phyloP scores from a whole-genome alignment of 2,113 vertebrate species.

The Paradoxurus hermaphroditus region DNA sequence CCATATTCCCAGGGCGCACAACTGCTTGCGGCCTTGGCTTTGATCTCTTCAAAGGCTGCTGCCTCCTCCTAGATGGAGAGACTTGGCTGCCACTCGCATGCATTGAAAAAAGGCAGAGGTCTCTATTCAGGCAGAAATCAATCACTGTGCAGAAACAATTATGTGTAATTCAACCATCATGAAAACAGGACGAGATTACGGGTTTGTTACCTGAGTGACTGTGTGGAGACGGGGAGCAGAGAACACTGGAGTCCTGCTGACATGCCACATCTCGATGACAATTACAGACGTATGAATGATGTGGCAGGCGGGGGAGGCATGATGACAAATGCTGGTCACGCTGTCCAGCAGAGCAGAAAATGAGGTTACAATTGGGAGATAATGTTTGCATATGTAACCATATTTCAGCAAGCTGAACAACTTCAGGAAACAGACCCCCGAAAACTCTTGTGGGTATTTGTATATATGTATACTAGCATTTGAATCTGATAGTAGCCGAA shows the following conservation, averaged over 20 bases:
- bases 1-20: slow-evolving; percentile 99
- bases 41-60: slow-evolving; percentile 99
- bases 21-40: slow-evolving; percentile 99
- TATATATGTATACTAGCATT: neutral
- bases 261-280: slow-evolving; percentile 87
- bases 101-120: slow-evolving; percentile 93
- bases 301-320: slow-evolving; percentile 81
- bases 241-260: slow-evolving; percentile 89
- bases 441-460: slow-evolving; percentile 60
- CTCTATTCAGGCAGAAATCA: slow-evolving; percentile 98
- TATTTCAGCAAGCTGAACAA: slow-evolving; percentile 90
- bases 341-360: slow-evolving; percentile 99
- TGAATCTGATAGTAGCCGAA: neutral
- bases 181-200: slow-evolving; percentile 95
- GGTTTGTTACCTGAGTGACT: slow-evolving; percentile 98
- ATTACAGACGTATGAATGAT: slow-evolving; percentile 88
- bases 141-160: slow-evolving; percentile 98
- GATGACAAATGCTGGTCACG: slow-evolving; percentile 92
- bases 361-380: slow-evolving; percentile 96
- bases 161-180: slow-evolving; percentile 97
- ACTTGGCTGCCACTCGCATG: slow-evolving; percentile 96
- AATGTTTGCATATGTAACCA: slow-evolving; percentile 98
- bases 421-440: slow-evolving; percentile 76
- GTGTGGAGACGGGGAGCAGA: slow-evolving; percentile 82
- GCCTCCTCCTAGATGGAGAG: slow-evolving; percentile 99